Base-by-base conservation (phyloP, 1,140 invertebrate genomes). In the Potamilus streckersoni region DNA sequence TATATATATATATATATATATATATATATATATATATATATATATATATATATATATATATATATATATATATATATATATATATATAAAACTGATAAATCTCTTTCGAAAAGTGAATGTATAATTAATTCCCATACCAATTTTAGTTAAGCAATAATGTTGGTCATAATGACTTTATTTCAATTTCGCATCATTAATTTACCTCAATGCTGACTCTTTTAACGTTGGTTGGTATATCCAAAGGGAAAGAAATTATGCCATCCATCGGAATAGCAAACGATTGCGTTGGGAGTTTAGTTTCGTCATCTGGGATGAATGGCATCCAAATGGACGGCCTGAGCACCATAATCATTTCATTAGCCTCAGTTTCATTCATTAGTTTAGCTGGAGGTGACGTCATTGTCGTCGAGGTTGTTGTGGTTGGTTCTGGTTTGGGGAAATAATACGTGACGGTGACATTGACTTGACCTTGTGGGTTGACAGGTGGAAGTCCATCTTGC, bases 401-500 rank as follows among this genome's bases (percentile, higher is more conserved):
- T 1, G 75, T 67, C 17, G 70, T 77, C 11, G 75, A 62, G 11
- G 75, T 77, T 0, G 75, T 72, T 60, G 69, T 77, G 17, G 75
- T 72, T 2, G 69, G 71, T 4, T 69, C 67, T 2, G 23, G n/a
- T 38, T 57, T 55, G 11, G 70, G 75, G 20, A 63, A 2, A 31
- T 72, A 61, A 63, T 57, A 71, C 1, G 69, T 68, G 8, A 77
- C 65, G 23, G 67, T 63, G 5, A 77, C 59, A 55, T 69, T 64
- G 1, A 77, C n/a, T 20, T 55, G 56, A 20, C 70, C 70, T 31
- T 68, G 67, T 17, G 58, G 23, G 8, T 72, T 56, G 17, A 65
- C 60, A 2, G 75, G 75, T 57, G 75, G 75, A 16, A 70, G 38
- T 31, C 62, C 75, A 68, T 77, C 75, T 31, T 72, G 70, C 20